Conservation (phyloP, 2,113 vertebrate genomes). For the Lepidothrix coronata region DNA sequence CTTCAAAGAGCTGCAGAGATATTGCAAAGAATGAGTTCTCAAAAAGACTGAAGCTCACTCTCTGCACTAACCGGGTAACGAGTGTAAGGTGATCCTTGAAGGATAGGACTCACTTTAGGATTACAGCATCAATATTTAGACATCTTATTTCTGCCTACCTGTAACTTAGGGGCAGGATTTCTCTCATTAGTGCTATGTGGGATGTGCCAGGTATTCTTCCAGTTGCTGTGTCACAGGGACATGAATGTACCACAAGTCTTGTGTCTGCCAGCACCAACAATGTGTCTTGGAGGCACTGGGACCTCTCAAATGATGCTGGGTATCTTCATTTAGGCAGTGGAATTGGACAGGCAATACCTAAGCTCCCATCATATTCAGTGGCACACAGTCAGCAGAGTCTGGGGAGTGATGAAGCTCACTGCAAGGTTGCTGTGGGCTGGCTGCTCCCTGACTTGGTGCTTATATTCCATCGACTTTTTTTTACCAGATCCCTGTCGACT, state of each 20-base stretch:
- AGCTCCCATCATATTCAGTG: background rate
- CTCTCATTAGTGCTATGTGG: background rate
- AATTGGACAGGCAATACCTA: background rate
- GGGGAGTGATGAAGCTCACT: background rate
- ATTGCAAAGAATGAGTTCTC: background rate
- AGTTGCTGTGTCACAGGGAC: fast-evolving
- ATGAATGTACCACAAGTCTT: too few relatives aligned
- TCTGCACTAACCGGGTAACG: background rate
- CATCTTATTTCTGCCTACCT: background rate
- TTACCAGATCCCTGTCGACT: background rate
- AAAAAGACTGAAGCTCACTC: background rate
- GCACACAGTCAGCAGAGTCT: background rate
- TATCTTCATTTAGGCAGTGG: background rate
- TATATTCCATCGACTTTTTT: background rate
- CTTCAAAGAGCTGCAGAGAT: background rate
- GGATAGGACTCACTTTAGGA: background rate
- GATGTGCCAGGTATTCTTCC: fast-evolving
- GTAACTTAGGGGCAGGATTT: background rate
- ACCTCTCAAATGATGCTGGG: background rate
- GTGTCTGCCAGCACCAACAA: background rate
- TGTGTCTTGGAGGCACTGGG: background rate
- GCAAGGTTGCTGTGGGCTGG: background rate
- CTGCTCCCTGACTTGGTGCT: background rate
- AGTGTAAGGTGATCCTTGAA: background rate
- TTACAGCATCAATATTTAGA: background rate